These are phyloP conservation scores for Dysidea cf. avara DNA, from an alignment of 37 sponge, comb jelly and placozoan genomes.

Conservation along the genomic window DNA sequence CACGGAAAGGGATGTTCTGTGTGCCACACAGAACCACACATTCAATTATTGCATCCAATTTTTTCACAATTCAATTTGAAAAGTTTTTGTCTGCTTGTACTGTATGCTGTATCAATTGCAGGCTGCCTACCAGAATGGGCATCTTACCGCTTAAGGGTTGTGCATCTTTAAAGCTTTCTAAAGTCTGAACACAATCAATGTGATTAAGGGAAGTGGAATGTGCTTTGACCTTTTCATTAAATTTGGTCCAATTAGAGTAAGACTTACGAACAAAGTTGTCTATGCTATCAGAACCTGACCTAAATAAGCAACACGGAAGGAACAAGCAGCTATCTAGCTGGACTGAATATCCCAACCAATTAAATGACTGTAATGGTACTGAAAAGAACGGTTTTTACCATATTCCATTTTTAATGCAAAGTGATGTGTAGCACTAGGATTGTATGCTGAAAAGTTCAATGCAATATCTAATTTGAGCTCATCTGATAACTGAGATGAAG, in stretches of 20 bases:
- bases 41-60: not conserved
- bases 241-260: conserved; percentile 39
- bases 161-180: not conserved
- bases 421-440: too few relatives aligned
- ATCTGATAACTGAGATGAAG: too few relatives aligned
- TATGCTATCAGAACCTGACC: not conserved
- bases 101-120: not conserved
- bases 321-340: conserved; percentile 38
- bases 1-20: too few relatives aligned
- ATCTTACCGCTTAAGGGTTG: too few relatives aligned
- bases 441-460: too few relatives aligned
- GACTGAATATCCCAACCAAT: conserved; percentile 51
- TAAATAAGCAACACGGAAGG: conserved; percentile 39
- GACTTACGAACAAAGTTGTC: conserved; percentile 22
- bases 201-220: conserved; percentile 10
- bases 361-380: conserved; percentile 34
- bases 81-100: not conserved
- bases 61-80: not conserved
- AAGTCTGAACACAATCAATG: not conserved
- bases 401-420: too few relatives aligned
- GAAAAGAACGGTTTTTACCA: too few relatives aligned
- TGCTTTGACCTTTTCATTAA: conserved; percentile 18
- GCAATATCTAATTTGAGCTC: too few relatives aligned
- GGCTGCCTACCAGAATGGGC: conserved; percentile 7
- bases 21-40: too few relatives aligned